A percentile compares a stretch with the other conserved stretches of the same genome.
phyloP scores from a whole-genome alignment of 1,140 invertebrate genomes.

The Saccostrea echinata region DNA sequence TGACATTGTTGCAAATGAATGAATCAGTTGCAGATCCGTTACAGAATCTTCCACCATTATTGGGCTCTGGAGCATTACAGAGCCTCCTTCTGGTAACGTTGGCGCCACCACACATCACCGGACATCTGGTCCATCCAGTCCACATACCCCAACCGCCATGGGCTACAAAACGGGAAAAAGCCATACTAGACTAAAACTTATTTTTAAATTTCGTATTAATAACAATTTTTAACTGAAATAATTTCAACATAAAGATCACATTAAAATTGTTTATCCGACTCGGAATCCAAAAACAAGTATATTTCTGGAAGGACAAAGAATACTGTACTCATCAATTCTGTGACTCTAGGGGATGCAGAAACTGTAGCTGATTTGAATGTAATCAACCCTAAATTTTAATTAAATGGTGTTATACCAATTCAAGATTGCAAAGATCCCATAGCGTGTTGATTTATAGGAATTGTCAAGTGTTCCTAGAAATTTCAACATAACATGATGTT shows the following conservation, averaged over 20 bases:
- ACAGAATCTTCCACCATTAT: conserved; percentile 41
- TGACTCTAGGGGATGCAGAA: no score
- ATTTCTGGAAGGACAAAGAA: no score
- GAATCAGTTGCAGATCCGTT: conserved; percentile 8
- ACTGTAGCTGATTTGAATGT: no score
- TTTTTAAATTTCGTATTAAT: no score
- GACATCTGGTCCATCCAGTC: conserved; percentile 68
- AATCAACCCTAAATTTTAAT: background rate
- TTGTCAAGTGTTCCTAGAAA: no score
- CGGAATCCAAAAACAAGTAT: no score
- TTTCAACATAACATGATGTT: no score
- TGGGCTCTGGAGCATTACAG: conserved; percentile 48
- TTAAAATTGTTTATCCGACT: no score
- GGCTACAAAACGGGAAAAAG: conserved; percentile 37
- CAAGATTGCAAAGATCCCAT: background rate
- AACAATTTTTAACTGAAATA: no score
- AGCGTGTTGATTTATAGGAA: no score
- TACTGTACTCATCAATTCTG: no score
- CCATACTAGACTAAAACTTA: background rate
- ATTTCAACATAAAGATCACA: no score
- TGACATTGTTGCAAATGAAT: conserved; percentile 16
- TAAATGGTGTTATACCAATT: background rate
- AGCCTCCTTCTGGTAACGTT: conserved; percentile 50
- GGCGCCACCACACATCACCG: conserved; percentile 67
- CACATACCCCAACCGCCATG: conserved; percentile 59